These are phyloP conservation scores for Scaptodrosophila lebanonensis DNA, from an alignment of 1,140 invertebrate genomes.

Conservation along the genomic window DNA sequence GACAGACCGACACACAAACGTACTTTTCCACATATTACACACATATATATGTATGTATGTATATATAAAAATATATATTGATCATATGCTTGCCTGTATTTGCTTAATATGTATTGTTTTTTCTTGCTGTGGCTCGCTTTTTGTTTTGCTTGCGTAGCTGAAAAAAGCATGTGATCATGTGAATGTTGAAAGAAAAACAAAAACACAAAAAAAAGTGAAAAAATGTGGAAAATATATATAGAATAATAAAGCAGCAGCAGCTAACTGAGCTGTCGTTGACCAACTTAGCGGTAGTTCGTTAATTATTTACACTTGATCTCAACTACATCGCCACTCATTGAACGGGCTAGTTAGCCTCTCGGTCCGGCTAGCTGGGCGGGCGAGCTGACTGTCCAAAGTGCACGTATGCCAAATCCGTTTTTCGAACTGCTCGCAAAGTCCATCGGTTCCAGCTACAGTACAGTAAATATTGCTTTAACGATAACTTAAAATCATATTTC, in stretches of 20 bases:
- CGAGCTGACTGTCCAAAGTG: conserved; percentile 17
- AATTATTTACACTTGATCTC: conserved; percentile 47
- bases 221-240: conserved; percentile 40
- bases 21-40: conserved; percentile 8
- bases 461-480: too few relatives aligned
- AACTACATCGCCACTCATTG: too few relatives aligned
- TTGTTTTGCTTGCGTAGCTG: conserved; percentile 73
- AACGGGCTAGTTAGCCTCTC: too few relatives aligned
- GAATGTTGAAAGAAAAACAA: conserved; percentile 43
- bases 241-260: conserved; percentile 9
- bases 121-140: conserved; percentile 55
- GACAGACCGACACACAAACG: not conserved
- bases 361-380: too few relatives aligned
- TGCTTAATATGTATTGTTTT: conserved; percentile 57
- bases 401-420: conserved; percentile 15
- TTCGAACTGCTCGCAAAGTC: conserved; percentile 39
- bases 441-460: too few relatives aligned
- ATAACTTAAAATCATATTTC: too few relatives aligned
- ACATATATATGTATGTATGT: conserved; percentile 1
- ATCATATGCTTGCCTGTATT: conserved; percentile 40
- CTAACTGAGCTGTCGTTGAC: conserved; percentile 10
- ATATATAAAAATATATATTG: conserved; percentile 19
- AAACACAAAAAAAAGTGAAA: conserved; percentile 42
- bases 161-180: conserved; percentile 70
- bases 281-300: conserved; percentile 48